phyloP scores from a whole-genome alignment of 2,888 invertebrate species.

The Limnephilus auricula region DNA sequence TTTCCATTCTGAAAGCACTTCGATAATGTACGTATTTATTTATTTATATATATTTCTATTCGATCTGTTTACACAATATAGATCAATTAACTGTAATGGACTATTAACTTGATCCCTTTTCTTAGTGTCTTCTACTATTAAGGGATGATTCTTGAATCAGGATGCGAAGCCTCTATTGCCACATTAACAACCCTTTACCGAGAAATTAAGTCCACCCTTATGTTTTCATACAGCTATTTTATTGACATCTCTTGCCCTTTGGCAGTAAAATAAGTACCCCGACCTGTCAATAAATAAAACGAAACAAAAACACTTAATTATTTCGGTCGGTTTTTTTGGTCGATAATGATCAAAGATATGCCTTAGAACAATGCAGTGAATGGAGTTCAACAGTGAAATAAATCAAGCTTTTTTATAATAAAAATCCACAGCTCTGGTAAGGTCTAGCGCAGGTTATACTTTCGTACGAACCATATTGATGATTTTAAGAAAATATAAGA shows the following conservation, averaged over 20 bases:
- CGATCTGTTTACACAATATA: too few relatives aligned
- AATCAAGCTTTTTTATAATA: background rate
- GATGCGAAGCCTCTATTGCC: background rate
- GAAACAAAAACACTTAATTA: constrained; percentile 59
- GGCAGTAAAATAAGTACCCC: constrained; percentile 62
- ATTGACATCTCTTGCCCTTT: constrained; percentile 65
- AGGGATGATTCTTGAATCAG: background rate
- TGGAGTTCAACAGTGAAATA: background rate
- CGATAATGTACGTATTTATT: too few relatives aligned
- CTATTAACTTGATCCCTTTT: background rate
- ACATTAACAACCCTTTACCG: constrained; percentile 59
- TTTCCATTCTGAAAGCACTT: too few relatives aligned
- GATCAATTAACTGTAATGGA: background rate
- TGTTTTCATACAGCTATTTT: constrained; percentile 63
- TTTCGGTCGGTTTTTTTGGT: constrained; percentile 48
- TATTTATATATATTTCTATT: too few relatives aligned
- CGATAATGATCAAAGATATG: constrained; percentile 16
- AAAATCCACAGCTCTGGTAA: background rate
- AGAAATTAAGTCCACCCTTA: constrained; percentile 61
- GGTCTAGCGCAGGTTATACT: background rate
- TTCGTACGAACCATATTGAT: background rate
- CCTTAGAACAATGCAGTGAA: constrained; percentile 27
- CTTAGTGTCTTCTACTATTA: background rate
- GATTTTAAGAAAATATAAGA: too few relatives aligned
- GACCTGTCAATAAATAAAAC: constrained; percentile 65